Evolutionary conservation across 2,113 vertebrate species (phyloP).

Genomic region (Eretmochelys imbricata): DNA sequence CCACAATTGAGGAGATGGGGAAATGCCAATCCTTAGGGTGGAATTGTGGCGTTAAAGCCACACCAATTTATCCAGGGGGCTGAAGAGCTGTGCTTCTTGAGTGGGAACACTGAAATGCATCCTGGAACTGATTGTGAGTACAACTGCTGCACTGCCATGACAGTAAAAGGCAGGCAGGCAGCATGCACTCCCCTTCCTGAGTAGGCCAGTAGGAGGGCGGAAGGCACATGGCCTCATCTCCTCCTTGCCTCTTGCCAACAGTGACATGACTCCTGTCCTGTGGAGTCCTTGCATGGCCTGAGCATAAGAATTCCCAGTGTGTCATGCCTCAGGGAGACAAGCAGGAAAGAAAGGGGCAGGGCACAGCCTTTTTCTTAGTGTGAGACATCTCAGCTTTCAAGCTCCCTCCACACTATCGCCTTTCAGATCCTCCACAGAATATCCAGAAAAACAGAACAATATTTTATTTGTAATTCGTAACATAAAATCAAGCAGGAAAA

Average conservation of each 20-base stretch:
- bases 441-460: not conserved
- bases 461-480: not conserved
- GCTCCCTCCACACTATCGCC: rapidly evolving
- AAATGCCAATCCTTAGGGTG: not conserved
- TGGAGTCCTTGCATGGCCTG: rapidly evolving
- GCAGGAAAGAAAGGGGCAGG: not conserved
- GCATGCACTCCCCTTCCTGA: not conserved
- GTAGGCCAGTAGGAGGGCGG: rapidly evolving
- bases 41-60: not conserved
- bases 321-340: rapidly evolving
- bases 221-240: not conserved
- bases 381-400: not conserved
- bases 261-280: not conserved
- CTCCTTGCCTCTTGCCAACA: not conserved
- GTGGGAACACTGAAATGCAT: not conserved
- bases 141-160: too few relatives aligned
- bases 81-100: not conserved
- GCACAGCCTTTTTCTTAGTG: not conserved
- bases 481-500: not conserved
- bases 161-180: not conserved
- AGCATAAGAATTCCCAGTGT: not conserved
- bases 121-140: not conserved
- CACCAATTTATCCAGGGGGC: not conserved
- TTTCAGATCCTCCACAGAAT: not conserved
- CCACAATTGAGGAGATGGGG: not conserved